A percentile compares a stretch with the other conserved stretches of the same genome.
Conservation (phyloP, 92 coral and sea anemone species). For the Zoanthus solanderi region DNA sequence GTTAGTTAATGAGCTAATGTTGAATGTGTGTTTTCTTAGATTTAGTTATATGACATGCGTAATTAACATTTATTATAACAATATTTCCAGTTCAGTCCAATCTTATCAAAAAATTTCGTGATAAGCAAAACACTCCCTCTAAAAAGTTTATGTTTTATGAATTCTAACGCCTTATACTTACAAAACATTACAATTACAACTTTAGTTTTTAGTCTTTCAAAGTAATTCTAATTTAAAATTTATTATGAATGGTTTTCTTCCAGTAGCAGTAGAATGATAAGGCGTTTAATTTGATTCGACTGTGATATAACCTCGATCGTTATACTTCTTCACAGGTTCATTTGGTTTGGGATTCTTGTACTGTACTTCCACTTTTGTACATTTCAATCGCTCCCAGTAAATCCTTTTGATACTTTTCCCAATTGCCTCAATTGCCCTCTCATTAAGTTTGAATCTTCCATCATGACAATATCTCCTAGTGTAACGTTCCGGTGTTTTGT, state of each 20-base stretch:
- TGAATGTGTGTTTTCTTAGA: too few relatives aligned
- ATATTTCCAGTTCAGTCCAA: too few relatives aligned
- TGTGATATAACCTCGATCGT: not conserved
- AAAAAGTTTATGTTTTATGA: too few relatives aligned
- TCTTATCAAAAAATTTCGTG: too few relatives aligned
- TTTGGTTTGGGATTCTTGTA: not conserved
- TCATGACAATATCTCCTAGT: not conserved
- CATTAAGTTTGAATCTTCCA: not conserved
- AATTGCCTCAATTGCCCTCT: not conserved
- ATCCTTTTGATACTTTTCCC: not conserved
- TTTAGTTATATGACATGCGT: too few relatives aligned
- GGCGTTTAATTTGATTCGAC: not conserved
- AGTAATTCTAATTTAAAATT: not conserved
- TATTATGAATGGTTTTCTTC: not conserved
- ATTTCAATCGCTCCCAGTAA: not conserved
- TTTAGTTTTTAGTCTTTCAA: too few relatives aligned
- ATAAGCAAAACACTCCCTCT: too few relatives aligned
- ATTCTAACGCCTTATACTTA: too few relatives aligned
- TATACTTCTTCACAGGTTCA: not conserved
- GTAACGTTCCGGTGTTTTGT: not conserved
- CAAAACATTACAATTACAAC: too few relatives aligned
- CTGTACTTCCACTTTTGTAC: too few relatives aligned
- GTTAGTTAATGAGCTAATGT: too few relatives aligned
- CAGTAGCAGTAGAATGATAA: not conserved
- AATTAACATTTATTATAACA: too few relatives aligned